Base-by-base conservation (phyloP, 2,888 invertebrate genomes). In the Barypeithes pellucidus region DNA sequence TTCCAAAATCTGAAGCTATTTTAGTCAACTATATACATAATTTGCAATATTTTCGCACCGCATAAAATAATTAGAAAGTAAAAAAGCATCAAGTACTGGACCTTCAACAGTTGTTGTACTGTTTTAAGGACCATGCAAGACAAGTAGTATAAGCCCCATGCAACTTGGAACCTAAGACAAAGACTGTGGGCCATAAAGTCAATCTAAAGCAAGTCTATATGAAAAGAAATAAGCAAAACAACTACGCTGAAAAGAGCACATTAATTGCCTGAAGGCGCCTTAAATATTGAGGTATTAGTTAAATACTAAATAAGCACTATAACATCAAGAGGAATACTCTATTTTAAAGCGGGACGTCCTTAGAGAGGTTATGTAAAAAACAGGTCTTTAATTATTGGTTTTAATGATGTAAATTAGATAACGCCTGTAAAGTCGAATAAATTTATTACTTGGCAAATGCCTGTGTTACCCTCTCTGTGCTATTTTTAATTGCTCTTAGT, bases 61-160 rank as follows among this genome's bases (percentile, higher is more conserved):
- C 22, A 22, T 5, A 18, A 18, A 36, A 18, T 54, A 36, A 36
- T 29, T 36, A 59, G 7, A 29, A 24, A 45, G 45, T 29, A 18
- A 63, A 33, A 29, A 60, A 57, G 54, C 54, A 33, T 63, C 45
- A 63, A 63, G 33, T 63, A 63, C 50, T 33, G 33, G 63, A 50
- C 67, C 45, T 47, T 24, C 11, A 18, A 47, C 60, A 33, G 59
- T 47, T 22, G 12, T 43, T 16, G 54, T 24, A 12, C 29, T 54
- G 59, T 72, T 52, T 39, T 45, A 45, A 60, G 67, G 75, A 62
- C 77, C 84, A 84, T 84, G 84, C 84, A 84, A 75, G 77, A 82
- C 81, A 83, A 76, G 78, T 77, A 80, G 77, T 75, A 73, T 68
- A 80, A 83, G 82, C 84, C 83, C 82, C 84, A 85, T 84, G 85